Conservation (phyloP, 1,140 invertebrate species). For the Tetramorium simillimum region DNA sequence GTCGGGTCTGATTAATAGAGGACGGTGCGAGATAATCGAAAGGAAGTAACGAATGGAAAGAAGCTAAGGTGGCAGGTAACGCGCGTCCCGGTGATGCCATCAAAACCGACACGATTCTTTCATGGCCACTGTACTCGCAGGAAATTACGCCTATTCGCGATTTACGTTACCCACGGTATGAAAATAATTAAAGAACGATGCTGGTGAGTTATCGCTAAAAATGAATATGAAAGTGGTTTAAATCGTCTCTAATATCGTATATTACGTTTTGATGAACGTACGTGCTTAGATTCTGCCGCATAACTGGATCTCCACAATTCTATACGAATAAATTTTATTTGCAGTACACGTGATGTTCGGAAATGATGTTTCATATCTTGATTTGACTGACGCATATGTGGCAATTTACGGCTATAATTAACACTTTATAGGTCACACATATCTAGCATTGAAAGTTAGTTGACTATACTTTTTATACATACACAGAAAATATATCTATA, state of each 20-base stretch:
- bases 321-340: slow-evolving; percentile 34
- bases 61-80: slow-evolving; percentile 68
- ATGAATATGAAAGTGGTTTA: slow-evolving; percentile 44
- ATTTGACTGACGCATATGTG: slow-evolving; percentile 16
- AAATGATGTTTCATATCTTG: slow-evolving; percentile 36
- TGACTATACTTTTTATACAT: background rate
- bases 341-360: slow-evolving; percentile 22
- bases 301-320: background rate
- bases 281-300: background rate
- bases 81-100: slow-evolving; percentile 75
- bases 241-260: slow-evolving; percentile 43
- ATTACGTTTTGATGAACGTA: slow-evolving; percentile 42
- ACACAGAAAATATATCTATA: background rate
- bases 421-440: background rate
- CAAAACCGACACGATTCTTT: slow-evolving; percentile 70
- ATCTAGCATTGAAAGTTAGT: background rate
- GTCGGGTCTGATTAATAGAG: slow-evolving; percentile 84
- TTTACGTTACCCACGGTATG: slow-evolving; percentile 52
- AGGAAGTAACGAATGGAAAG: slow-evolving; percentile 83
- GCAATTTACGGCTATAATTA: slow-evolving; percentile 18
- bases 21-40: slow-evolving; percentile 84
- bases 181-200: slow-evolving; percentile 65
- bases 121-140: slow-evolving; percentile 70
- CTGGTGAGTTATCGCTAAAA: slow-evolving; percentile 38
- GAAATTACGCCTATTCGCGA: slow-evolving; percentile 74